These are phyloP conservation scores for Microcaecilia unicolor DNA, from an alignment of 2,797 vertebrate species.

Conservation along the genomic window DNA sequence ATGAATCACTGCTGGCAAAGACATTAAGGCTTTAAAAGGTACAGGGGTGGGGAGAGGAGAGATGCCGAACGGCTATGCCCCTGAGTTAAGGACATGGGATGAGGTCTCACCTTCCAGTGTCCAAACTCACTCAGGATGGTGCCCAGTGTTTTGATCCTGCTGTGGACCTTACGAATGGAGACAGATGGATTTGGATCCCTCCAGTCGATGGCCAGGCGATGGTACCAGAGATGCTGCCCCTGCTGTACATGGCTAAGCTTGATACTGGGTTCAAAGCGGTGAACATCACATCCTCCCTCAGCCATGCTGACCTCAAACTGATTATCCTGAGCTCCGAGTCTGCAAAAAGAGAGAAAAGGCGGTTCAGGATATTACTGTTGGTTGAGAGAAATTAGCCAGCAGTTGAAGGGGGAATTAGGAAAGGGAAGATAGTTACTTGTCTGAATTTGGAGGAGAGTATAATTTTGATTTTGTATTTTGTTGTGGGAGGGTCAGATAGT, in stretches of 20 bases:
- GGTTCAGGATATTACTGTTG: too few species aligned
- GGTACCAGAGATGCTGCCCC: slow-evolving; percentile 71
- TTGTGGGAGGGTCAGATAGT: too few species aligned
- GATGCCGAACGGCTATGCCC: too few species aligned
- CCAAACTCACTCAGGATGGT: slow-evolving; percentile 83
- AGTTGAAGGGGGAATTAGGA: too few species aligned
- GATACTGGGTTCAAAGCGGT: slow-evolving; percentile 84
- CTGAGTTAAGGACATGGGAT: too few species aligned
- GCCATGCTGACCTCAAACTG: slow-evolving; percentile 70
- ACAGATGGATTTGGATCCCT: slow-evolving; percentile 80
- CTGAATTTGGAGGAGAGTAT: too few species aligned
- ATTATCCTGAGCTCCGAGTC: slow-evolving; percentile 61
- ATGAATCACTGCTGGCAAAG: too few species aligned
- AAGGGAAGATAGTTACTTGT: too few species aligned
- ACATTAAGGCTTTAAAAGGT: too few species aligned
- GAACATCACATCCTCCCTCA: slow-evolving; percentile 74
- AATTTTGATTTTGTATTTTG: too few species aligned
- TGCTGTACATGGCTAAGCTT: slow-evolving; percentile 68
- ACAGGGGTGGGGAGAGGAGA: too few species aligned
- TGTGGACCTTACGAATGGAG: slow-evolving; percentile 51
- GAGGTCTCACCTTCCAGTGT: slow-evolving; percentile 73
- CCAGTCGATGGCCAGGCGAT: slow-evolving; percentile 85
- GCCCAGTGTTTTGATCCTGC: slow-evolving; percentile 79
- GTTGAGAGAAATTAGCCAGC: too few species aligned
- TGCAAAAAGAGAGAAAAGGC: slow-evolving; percentile 7